phyloP scores from a whole-genome alignment of 1,140 invertebrate species.

The Trialeurodes vaporariorum region DNA sequence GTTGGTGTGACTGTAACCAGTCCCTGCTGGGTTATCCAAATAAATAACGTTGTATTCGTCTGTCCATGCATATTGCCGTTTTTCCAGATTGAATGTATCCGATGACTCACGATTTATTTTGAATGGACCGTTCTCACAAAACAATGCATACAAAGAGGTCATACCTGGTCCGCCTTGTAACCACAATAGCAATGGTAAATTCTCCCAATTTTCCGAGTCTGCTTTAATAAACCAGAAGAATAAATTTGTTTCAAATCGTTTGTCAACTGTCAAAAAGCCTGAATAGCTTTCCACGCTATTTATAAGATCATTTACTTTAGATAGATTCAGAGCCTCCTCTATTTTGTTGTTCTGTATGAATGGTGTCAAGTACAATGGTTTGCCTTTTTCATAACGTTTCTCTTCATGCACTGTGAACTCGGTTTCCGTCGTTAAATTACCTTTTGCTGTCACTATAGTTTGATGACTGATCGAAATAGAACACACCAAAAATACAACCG shows the following conservation, averaged over 20 bases:
- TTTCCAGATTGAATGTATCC: background rate
- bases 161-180: constrained; percentile 65
- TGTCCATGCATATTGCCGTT: background rate
- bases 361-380: constrained; percentile 18
- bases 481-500: no score
- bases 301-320: background rate
- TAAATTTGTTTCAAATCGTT: constrained; percentile 39
- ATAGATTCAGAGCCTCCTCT: constrained; percentile 12
- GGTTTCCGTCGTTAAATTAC: no score
- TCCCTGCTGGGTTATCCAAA: background rate
- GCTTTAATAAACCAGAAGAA: constrained; percentile 62
- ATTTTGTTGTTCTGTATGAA: constrained; percentile 16
- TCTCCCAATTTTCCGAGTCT: constrained; percentile 35
- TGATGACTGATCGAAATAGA: no score
- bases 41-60: background rate
- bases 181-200: constrained; percentile 57
- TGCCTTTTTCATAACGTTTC: background rate
- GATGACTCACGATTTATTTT: background rate
- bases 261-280: constrained; percentile 61
- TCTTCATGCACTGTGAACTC: no score
- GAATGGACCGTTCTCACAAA: constrained; percentile 45
- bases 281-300: constrained; percentile 35
- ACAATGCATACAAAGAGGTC: constrained; percentile 57
- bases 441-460: no score
- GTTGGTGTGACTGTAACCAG: constrained; percentile 31